Evolutionary conservation across 53 echinoderm and acorn worm species (phyloP).

Genomic region (Zoroaster sp.): DNA sequence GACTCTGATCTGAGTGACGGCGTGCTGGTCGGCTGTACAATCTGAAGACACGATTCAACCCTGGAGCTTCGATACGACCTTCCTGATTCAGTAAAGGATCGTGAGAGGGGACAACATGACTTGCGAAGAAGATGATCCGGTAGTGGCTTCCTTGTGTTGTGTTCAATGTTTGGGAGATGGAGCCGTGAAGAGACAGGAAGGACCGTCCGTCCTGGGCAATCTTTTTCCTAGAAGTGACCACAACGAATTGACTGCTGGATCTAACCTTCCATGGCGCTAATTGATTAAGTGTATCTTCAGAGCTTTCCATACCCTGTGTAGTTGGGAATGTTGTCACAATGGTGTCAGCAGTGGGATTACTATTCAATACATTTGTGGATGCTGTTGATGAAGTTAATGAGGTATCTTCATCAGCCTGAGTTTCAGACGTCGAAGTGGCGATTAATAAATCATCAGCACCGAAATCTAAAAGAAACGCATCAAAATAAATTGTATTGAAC

Average conservation of each 20-base stretch:
- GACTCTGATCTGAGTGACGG: neutral
- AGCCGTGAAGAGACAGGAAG: slow-evolving; percentile 31
- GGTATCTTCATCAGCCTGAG: too few relatives aligned
- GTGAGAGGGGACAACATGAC: slow-evolving; percentile 23
- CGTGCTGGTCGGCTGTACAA: slow-evolving; percentile 29
- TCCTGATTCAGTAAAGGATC: slow-evolving; percentile 55
- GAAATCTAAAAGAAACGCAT: too few relatives aligned
- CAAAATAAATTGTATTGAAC: too few relatives aligned
- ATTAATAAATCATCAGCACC: too few relatives aligned
- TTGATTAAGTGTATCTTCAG: neutral
- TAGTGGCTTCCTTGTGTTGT: slow-evolving; percentile 46
- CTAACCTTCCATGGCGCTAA: neutral
- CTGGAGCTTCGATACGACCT: slow-evolving; percentile 53
- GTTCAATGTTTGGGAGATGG: slow-evolving; percentile 17
- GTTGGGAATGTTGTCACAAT: too few relatives aligned
- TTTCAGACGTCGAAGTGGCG: too few relatives aligned
- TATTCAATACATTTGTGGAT: too few relatives aligned
- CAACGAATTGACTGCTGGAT: neutral
- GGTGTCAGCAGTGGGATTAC: too few relatives aligned
- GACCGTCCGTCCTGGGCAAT: slow-evolving; percentile 22
- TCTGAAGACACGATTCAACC: slow-evolving; percentile 49
- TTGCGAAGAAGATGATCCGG: slow-evolving; percentile 16
- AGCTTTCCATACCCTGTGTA: neutral
- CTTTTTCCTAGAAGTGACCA: neutral
- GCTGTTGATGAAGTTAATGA: too few relatives aligned